Evolutionary conservation across 2,888 invertebrate genomes (phyloP).

Genomic region (Hecatera dysodea): DNA sequence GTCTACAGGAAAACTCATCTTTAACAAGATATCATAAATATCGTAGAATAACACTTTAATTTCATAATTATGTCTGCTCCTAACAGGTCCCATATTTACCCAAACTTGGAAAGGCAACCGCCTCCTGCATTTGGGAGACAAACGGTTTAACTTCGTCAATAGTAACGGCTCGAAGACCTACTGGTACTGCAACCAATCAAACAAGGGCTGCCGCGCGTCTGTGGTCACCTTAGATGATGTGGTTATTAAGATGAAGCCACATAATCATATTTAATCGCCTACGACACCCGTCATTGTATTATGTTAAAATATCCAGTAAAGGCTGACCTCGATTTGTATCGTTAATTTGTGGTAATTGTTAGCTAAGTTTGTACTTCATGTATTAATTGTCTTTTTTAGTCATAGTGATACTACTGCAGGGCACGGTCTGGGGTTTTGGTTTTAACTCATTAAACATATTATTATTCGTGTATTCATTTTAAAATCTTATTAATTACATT

Average conservation of each 20-base stretch:
- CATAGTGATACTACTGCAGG: neutral
- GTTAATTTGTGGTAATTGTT: neutral
- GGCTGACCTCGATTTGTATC: neutral
- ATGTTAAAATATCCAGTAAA: neutral
- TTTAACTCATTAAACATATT: too few relatives aligned
- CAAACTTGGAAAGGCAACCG: constrained; percentile 48
- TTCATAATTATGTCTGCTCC: neutral
- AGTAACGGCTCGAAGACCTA: constrained; percentile 34
- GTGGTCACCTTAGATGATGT: constrained; percentile 30
- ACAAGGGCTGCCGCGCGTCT: constrained; percentile 34
- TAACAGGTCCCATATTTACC: constrained; percentile 26
- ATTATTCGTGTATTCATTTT: too few relatives aligned
- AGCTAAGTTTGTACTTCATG: neutral
- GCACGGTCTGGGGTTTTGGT: neutral
- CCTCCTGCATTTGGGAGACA: constrained; percentile 41
- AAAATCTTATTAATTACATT: too few relatives aligned
- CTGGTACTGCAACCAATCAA: constrained; percentile 44
- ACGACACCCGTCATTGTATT: neutral
- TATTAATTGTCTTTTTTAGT: neutral
- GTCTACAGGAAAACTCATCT: neutral
- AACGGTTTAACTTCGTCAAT: constrained; percentile 56
- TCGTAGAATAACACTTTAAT: neutral
- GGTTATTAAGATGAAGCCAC: constrained; percentile 35
- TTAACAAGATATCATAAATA: neutral
- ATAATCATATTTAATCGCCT: constrained; percentile 19